Percentiles rank a stretch among this genome's conserved stretches.
Conservation (phyloP, 2,113 vertebrate genomes). For the Pitta sordida region DNA sequence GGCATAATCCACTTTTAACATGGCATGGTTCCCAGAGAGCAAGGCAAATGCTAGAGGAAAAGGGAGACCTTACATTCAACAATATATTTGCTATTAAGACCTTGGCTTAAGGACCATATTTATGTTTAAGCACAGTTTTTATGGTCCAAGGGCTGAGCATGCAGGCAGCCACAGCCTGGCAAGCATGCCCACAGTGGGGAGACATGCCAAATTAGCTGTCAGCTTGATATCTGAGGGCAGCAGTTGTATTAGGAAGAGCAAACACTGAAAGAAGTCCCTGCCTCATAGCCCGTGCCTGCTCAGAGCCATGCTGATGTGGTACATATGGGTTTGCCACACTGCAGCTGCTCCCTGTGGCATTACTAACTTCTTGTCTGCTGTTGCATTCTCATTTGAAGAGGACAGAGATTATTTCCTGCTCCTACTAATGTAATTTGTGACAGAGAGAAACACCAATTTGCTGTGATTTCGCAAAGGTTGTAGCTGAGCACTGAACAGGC, state of each 20-base stretch:
- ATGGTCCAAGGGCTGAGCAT: background rate
- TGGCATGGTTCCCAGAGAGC: background rate
- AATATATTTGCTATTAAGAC: background rate
- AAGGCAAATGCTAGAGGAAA: background rate
- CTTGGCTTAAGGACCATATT: background rate
- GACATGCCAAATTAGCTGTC: background rate
- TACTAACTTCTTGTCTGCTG: background rate
- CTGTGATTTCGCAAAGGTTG: background rate
- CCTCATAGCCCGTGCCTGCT: fast-evolving
- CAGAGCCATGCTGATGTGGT: background rate
- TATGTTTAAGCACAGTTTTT: background rate
- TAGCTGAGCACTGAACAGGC: background rate
- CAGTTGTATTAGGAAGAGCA: fast-evolving
- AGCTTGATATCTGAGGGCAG: background rate
- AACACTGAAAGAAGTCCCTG: background rate
- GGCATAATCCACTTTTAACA: background rate
- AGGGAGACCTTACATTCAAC: background rate
- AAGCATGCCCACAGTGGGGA: background rate
- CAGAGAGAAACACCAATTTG: fast-evolving
- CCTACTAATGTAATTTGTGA: background rate
- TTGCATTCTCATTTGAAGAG: background rate
- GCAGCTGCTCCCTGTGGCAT: background rate
- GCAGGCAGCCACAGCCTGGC: background rate
- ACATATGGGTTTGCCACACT: fast-evolving
- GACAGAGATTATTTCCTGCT: background rate